Base-by-base conservation (phyloP, 2,113 vertebrate species). In the Platichthys flesus region DNA sequence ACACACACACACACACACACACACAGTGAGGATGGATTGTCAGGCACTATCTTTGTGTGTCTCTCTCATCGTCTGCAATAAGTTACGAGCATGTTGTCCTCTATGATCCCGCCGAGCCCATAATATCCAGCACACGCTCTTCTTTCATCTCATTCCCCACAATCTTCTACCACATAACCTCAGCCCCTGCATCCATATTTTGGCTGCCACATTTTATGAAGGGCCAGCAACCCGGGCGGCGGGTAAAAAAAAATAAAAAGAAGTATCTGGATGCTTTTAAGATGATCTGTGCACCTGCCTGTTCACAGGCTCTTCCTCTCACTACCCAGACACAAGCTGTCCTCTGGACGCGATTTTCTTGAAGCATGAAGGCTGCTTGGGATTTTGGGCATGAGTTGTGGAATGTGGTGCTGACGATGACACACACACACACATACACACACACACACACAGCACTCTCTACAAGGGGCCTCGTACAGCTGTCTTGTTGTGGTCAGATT, bases 401-500 rank as follows among this genome's bases (percentile, higher is more conserved):
- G 87, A 90, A 92, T 92, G 90, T 12, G 66, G 62, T 55, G 75
- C 85, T 81, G 78, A 86, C 78, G 31, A 31, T 31, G 31, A 31
- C 31, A 31, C 31, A 31, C 31, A 31, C 31, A 31, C 28, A 28
- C 24, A 24, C 24, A 31, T 6, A 31, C 31, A 31, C 31, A 31
- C 31, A 31, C 6, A 31, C 28, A 31, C 28, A 31, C 28, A 31
- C 21, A 31, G 21, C 59, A 16, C 42, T 8, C 16, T 31, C 31
- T 31, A 55, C 72, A 21, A 79, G 61, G 84, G 89, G 82, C 85
- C 85, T 88, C 86, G 63, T 90, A 82, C 89, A 90, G 90, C 90
- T 93, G 92, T 92, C 90, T 90, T 88, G 87, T 87, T 93, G 89
- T 91, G 88, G 89, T 91, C 84, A 84, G 83, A 88, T 92, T 92